Evolutionary conservation across 2,797 vertebrate genomes (phyloP).

Genomic region (Rousettus madagascariensis): DNA sequence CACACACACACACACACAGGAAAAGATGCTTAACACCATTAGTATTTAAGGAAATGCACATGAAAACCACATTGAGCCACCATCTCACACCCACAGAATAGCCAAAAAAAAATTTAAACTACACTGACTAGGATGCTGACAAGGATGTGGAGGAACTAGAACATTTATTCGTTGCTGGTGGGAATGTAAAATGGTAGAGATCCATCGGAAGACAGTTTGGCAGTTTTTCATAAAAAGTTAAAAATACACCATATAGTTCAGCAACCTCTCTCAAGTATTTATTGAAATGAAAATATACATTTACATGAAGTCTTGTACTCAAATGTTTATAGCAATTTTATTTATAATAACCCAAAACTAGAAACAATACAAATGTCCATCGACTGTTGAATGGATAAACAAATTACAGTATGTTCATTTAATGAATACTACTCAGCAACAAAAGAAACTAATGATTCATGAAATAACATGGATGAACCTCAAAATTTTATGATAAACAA

Average conservation of each 20-base stretch:
- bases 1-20: neutral
- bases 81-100: neutral
- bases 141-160: neutral
- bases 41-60: neutral
- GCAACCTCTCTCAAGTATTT: neutral
- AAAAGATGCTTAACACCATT: neutral
- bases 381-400: neutral
- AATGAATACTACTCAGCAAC: neutral
- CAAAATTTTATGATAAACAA: neutral
- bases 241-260: neutral
- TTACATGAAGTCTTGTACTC: neutral
- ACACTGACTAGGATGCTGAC: neutral
- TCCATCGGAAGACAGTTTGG: neutral
- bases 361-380: neutral
- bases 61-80: neutral
- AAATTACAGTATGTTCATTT: neutral
- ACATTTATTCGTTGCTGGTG: neutral
- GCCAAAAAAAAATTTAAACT: neutral
- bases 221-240: neutral
- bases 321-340: neutral
- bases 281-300: neutral
- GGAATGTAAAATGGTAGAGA: neutral
- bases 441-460: neutral
- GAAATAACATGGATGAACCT: neutral
- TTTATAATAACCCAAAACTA: neutral